Percentiles rank a stretch among this genome's conserved stretches.
These are phyloP conservation scores for Pheosia gnoma DNA, from an alignment of 2,888 invertebrate species.

Conservation along the genomic window DNA sequence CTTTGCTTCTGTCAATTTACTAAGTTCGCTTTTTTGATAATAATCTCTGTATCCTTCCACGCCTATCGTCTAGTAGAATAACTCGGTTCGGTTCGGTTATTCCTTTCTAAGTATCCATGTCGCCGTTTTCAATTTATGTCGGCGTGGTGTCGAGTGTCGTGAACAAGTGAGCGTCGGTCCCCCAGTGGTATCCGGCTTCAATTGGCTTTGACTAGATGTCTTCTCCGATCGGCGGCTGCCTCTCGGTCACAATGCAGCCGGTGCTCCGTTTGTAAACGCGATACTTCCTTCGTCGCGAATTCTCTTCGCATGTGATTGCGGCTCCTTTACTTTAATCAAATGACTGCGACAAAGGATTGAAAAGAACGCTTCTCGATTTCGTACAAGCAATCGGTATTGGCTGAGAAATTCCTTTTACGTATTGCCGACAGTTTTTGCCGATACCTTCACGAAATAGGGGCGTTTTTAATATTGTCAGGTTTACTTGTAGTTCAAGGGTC, in stretches of 20 bases:
- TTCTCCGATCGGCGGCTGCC: conserved; percentile 36
- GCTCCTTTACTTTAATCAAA: conserved; percentile 82
- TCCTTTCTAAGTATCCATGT: conserved; percentile 56
- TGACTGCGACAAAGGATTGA: conserved; percentile 81
- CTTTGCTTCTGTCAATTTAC: conserved; percentile 42
- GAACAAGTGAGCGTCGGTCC: conserved; percentile 61
- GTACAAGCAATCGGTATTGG: conserved; percentile 77
- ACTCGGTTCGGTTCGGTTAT: conserved; percentile 38
- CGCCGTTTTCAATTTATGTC: conserved; percentile 59
- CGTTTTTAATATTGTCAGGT: conserved; percentile 42
- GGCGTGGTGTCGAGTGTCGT: conserved; percentile 59
- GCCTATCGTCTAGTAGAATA: conserved; percentile 36
- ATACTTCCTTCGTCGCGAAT: conserved; percentile 80
- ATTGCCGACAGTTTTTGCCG: conserved; percentile 69
- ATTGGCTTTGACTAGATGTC: conserved; percentile 67
- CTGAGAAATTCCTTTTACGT: conserved; percentile 68
- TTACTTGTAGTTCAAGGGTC: conserved; percentile 35
- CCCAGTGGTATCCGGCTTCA: conserved; percentile 60
- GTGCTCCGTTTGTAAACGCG: conserved; percentile 80
- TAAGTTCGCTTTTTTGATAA: conserved; percentile 18
- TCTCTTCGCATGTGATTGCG: conserved; percentile 77
- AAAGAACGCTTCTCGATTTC: conserved; percentile 76
- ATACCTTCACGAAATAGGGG: conserved; percentile 49
- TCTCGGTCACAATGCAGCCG: conserved; percentile 73
- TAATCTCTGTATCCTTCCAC: conserved; percentile 37